These are phyloP conservation scores for Calvadosia cruxmelitensis DNA, from an alignment of 30 jellyfish, hydroid and myxozoan genomes.

Conservation along the genomic window DNA sequence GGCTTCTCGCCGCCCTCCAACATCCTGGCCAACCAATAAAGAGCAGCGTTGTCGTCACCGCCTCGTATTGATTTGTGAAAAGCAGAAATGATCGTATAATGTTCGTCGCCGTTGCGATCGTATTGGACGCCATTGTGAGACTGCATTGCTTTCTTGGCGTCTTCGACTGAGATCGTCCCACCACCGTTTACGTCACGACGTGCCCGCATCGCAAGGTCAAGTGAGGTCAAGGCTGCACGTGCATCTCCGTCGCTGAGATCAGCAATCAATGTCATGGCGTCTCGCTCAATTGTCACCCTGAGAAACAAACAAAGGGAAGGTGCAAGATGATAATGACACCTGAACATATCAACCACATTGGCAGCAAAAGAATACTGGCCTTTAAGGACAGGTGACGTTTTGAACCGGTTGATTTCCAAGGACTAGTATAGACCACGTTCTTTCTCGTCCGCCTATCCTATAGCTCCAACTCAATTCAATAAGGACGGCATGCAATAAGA, in stretches of 20 bases:
- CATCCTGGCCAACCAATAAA: slow-evolving; percentile 94
- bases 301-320: too few species aligned
- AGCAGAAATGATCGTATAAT: slow-evolving; percentile 69
- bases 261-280: slow-evolving; percentile 49
- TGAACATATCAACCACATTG: too few species aligned
- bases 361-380: too few species aligned
- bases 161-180: neutral
- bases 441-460: too few species aligned
- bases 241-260: slow-evolving; percentile 89
- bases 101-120: slow-evolving; percentile 87
- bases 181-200: neutral
- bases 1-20: slow-evolving; percentile 94
- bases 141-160: neutral
- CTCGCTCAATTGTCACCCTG: slow-evolving; percentile 30
- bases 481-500: too few species aligned
- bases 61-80: slow-evolving; percentile 90
- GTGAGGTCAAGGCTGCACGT: slow-evolving; percentile 63
- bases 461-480: too few species aligned
- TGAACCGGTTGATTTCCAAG: too few species aligned
- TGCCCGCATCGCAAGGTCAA: slow-evolving; percentile 54
- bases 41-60: slow-evolving; percentile 66
- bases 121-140: slow-evolving; percentile 16
- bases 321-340: too few species aligned
- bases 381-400: too few species aligned
- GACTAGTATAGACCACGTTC: too few species aligned